Conservation (phyloP, 2,888 invertebrate species). For the Stenoptilia bipunctidactyla region DNA sequence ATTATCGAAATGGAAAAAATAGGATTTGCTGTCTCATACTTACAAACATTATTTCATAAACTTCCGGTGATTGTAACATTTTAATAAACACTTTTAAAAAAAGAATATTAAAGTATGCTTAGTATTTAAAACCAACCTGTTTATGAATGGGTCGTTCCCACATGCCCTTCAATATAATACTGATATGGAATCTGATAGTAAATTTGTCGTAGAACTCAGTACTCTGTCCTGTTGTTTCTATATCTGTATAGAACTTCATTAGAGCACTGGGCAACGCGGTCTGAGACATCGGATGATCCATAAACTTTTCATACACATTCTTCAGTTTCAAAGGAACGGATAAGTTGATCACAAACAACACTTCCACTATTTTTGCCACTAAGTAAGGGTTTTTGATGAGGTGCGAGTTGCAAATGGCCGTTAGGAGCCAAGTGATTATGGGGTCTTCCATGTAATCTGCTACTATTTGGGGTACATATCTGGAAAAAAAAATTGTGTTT, state of each 20-base stretch:
- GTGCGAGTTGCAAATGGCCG: constrained; percentile 90
- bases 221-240: constrained; percentile 97
- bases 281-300: constrained; percentile 84
- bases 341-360: constrained; percentile 83
- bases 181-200: constrained; percentile 97
- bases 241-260: constrained; percentile 98
- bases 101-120: too few relatives aligned
- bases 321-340: constrained; percentile 68
- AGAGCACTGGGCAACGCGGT: constrained; percentile 87
- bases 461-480: constrained; percentile 82
- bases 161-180: constrained; percentile 95
- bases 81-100: too few relatives aligned
- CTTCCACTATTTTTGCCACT: constrained; percentile 95
- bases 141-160: constrained; percentile 92
- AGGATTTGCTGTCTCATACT: too few relatives aligned
- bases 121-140: constrained; percentile 35
- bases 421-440: constrained; percentile 88
- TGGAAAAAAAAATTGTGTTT: constrained; percentile 42
- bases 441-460: constrained; percentile 84
- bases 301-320: constrained; percentile 80
- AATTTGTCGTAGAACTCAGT: constrained; percentile 99
- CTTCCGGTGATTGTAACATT: too few relatives aligned
- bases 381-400: constrained; percentile 97
- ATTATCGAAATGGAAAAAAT: too few relatives aligned
- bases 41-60: too few relatives aligned